These are phyloP conservation scores for Meliscaeva auricollis DNA, from an alignment of 2,888 invertebrate genomes.

Conservation along the genomic window DNA sequence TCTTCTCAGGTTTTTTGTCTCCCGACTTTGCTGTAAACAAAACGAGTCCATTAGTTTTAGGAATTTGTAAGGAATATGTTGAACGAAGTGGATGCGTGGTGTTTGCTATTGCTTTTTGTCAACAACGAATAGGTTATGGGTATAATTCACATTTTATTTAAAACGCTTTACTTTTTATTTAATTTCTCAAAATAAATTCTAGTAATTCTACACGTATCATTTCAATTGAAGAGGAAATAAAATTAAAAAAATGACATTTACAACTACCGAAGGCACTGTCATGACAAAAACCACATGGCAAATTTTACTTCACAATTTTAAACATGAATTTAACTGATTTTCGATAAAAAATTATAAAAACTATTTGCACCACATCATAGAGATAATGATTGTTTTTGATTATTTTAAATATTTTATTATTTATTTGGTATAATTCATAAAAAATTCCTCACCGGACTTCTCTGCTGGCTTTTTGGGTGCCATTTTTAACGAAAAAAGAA, in stretches of 20 bases:
- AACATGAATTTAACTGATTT: constrained; percentile 7
- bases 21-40: constrained; percentile 85
- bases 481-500: constrained; percentile 88
- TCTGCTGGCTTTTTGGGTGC: constrained; percentile 95
- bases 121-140: constrained; percentile 65
- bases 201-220: background rate
- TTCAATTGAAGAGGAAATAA: background rate
- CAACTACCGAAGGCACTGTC: background rate
- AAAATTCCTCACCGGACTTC: constrained; percentile 90
- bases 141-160: constrained; percentile 5
- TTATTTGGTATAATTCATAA: constrained; percentile 67
- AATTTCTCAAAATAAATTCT: too few species aligned
- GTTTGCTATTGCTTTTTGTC: constrained; percentile 44
- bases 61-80: background rate
- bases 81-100: background rate
- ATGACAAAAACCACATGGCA: constrained; percentile 78
- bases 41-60: constrained; percentile 18
- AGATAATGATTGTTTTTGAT: constrained; percentile 41
- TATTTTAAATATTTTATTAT: constrained; percentile 38
- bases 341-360: background rate
- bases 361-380: constrained; percentile 29
- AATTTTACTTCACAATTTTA: constrained; percentile 41
- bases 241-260: constrained; percentile 20
- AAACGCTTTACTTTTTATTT: background rate
- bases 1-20: constrained; percentile 86